phyloP scores from a whole-genome alignment of 2,797 vertebrate genomes.

The Rhodeus uyekii region DNA sequence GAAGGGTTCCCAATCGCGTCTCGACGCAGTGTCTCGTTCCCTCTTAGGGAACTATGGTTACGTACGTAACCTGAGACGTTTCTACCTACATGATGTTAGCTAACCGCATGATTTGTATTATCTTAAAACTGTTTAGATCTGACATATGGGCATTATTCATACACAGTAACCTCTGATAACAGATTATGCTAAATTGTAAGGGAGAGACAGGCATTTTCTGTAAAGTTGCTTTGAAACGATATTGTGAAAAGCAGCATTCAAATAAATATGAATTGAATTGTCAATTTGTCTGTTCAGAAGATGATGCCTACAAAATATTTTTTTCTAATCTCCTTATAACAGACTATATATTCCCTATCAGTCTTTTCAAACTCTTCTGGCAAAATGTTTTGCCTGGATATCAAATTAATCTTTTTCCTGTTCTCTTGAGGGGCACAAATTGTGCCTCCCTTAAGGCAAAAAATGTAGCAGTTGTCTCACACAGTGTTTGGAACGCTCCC shows the following conservation, averaged over 20 bases:
- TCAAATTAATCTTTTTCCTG: neutral
- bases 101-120: neutral
- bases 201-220: neutral
- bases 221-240: neutral
- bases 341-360: neutral
- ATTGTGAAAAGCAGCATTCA: neutral
- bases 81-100: neutral
- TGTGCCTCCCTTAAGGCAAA: neutral
- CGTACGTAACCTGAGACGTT: too few relatives aligned
- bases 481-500: constrained; percentile 23
- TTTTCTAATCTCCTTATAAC: neutral
- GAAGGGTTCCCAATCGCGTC: too few relatives aligned
- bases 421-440: too few relatives aligned
- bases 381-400: neutral
- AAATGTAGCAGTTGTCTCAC: neutral
- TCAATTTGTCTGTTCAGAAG: neutral
- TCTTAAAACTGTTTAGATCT: neutral
- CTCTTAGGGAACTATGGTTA: too few relatives aligned
- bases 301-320: neutral
- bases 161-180: neutral
- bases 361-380: neutral
- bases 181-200: neutral
- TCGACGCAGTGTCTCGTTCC: too few relatives aligned
- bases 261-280: neutral
- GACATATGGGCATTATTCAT: neutral